These are phyloP conservation scores for Hydrolagus colliei DNA, from an alignment of 2,797 vertebrate genomes.

Conservation along the genomic window DNA sequence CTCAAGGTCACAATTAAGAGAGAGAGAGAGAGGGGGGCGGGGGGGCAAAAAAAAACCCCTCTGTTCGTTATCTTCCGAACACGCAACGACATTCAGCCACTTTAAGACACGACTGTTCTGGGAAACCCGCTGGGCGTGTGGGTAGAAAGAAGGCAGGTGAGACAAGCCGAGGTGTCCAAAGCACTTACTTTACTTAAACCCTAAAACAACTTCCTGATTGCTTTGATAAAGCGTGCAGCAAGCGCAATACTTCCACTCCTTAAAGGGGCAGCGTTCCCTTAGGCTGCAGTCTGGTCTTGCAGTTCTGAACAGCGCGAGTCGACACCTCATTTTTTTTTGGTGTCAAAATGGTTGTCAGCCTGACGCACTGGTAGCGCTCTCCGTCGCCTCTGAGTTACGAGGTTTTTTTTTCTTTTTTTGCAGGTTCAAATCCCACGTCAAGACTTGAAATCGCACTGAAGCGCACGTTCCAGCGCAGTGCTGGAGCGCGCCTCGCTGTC, in stretches of 20 bases:
- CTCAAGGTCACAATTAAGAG: neutral
- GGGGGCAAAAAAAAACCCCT: too few relatives aligned
- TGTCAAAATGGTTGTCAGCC: too few relatives aligned
- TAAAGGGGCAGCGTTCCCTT: neutral
- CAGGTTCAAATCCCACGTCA: too few relatives aligned
- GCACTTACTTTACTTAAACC: constrained; percentile 3
- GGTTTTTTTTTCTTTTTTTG: too few relatives aligned
- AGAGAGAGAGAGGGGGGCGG: too few relatives aligned
- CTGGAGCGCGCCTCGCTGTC: too few relatives aligned
- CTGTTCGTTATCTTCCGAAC: neutral
- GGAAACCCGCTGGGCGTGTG: neutral
- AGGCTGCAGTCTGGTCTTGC: neutral
- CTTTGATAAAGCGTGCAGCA: neutral
- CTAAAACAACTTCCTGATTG: constrained; percentile 9
- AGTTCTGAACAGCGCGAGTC: neutral
- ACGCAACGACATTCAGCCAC: neutral
- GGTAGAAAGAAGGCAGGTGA: neutral
- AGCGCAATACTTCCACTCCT: neutral
- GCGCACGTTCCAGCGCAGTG: too few relatives aligned
- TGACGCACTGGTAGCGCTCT: too few relatives aligned
- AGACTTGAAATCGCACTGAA: too few relatives aligned
- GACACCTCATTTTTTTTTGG: too few relatives aligned
- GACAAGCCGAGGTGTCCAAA: neutral
- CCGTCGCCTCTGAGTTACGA: too few relatives aligned
- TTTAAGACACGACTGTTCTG: neutral